Conservation (phyloP, 2,797 vertebrate species). For the Fratercula arctica region DNA sequence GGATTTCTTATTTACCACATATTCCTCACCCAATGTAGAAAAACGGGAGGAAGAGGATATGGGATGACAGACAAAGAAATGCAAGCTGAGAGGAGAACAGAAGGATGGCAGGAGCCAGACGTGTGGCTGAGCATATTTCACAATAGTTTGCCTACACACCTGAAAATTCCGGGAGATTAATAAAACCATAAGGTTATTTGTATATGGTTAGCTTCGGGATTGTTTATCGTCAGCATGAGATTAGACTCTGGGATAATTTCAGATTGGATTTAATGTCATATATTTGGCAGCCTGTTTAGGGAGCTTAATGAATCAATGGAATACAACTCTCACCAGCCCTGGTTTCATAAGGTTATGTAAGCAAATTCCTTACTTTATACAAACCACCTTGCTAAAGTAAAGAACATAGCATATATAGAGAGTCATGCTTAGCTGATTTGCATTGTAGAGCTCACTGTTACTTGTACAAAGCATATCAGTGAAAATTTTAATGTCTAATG, state of each 20-base stretch:
- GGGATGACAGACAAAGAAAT: not conserved
- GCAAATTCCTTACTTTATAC: not conserved
- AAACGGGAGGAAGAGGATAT: not conserved
- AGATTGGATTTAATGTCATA: not conserved
- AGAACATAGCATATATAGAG: not conserved
- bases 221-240: not conserved
- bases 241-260: not conserved
- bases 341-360: not conserved
- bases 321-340: not conserved
- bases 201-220: not conserved
- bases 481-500: not conserved
- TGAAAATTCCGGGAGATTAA: not conserved
- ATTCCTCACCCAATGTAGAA: not conserved
- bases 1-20: not conserved
- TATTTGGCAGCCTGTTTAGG: not conserved
- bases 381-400: not conserved
- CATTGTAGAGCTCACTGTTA: not conserved
- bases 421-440: not conserved
- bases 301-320: not conserved
- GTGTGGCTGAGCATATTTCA: not conserved
- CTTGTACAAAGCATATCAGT: not conserved
- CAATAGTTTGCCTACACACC: not conserved
- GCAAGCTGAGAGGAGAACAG: not conserved
- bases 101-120: not conserved
- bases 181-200: not conserved